These are phyloP conservation scores for Prionchulus punctatus DNA, from an alignment of 2,888 invertebrate species.

Conservation along the genomic window DNA sequence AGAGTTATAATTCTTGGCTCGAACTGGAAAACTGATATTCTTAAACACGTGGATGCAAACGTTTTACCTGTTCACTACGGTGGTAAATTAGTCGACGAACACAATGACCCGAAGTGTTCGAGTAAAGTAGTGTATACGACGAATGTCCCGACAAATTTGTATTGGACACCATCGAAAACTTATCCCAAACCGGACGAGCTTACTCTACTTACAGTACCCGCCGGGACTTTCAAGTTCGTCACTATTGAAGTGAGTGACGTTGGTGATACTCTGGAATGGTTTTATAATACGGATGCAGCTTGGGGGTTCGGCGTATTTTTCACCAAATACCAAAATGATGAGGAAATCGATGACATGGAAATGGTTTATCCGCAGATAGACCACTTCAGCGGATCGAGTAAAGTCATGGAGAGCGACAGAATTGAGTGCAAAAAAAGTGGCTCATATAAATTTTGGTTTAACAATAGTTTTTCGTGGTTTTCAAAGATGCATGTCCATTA, in stretches of 20 bases:
- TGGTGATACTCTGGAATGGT: not conserved
- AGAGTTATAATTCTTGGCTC: constrained; percentile 15
- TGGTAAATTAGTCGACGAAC: constrained; percentile 18
- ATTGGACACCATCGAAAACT: not conserved
- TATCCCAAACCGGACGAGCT: not conserved
- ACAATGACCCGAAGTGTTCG: constrained; percentile 19
- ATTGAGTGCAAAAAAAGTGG: not conserved
- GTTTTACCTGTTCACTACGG: constrained; percentile 22
- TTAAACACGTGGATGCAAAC: constrained; percentile 16
- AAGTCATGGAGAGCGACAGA: not conserved
- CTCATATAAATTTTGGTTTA: not conserved
- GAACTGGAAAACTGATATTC: constrained; percentile 13
- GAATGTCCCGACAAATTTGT: not conserved
- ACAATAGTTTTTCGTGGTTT: not conserved
- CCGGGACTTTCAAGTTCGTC: not conserved
- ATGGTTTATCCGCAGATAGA: not conserved
- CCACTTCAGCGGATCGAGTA: not conserved
- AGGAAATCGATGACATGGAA: not conserved
- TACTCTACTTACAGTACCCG: not conserved
- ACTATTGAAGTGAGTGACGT: not conserved
- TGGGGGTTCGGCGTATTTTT: not conserved
- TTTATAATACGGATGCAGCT: not conserved
- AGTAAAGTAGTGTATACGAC: not conserved
- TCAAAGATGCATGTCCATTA: no score
- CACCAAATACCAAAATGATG: not conserved